A percentile compares a stretch with the other conserved stretches of the same genome.
These are phyloP conservation scores for Plectrocnemia conspersa DNA, from an alignment of 1,140 invertebrate genomes.

Conservation along the genomic window DNA sequence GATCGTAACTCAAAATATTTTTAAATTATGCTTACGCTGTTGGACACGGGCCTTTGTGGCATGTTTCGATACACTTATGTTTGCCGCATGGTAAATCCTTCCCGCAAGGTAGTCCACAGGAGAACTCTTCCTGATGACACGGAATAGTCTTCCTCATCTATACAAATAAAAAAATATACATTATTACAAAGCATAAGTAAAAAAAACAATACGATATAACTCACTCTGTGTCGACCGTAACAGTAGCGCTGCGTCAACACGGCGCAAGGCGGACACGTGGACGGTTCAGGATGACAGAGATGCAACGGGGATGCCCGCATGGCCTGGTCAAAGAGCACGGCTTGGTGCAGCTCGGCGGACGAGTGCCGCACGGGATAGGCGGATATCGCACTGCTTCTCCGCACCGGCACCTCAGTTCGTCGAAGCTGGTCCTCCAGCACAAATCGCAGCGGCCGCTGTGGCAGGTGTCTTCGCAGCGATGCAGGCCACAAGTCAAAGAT, in stretches of 20 bases:
- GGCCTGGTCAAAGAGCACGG: constrained; percentile 72
- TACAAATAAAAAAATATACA: not conserved
- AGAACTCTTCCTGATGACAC: constrained; percentile 82
- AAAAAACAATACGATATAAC: not conserved
- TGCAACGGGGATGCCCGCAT: constrained; percentile 81
- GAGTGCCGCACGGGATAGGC: constrained; percentile 86
- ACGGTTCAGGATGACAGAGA: constrained; percentile 49
- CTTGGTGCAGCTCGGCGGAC: constrained; percentile 70
- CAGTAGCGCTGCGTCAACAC: constrained; percentile 84
- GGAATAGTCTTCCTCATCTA: constrained; percentile 78
- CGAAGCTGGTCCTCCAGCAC: constrained; percentile 81
- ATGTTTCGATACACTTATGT: constrained; percentile 72
- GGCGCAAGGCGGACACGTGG: constrained; percentile 88
- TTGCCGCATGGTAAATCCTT: constrained; percentile 71
- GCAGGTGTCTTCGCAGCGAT: constrained; percentile 84
- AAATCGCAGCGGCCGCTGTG: constrained; percentile 83
- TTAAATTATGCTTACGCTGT: constrained; percentile 39
- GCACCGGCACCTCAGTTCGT: constrained; percentile 90
- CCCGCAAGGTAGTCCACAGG: constrained; percentile 83
- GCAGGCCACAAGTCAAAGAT: constrained; percentile 75
- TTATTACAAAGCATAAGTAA: not conserved
- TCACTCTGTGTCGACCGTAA: constrained; percentile 81
- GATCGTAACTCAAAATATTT: no score
- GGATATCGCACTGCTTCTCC: constrained; percentile 80
- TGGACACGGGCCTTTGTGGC: constrained; percentile 67